These are phyloP conservation scores for Tadarida brasiliensis DNA, from an alignment of 2,797 vertebrate species.

Conservation along the genomic window DNA sequence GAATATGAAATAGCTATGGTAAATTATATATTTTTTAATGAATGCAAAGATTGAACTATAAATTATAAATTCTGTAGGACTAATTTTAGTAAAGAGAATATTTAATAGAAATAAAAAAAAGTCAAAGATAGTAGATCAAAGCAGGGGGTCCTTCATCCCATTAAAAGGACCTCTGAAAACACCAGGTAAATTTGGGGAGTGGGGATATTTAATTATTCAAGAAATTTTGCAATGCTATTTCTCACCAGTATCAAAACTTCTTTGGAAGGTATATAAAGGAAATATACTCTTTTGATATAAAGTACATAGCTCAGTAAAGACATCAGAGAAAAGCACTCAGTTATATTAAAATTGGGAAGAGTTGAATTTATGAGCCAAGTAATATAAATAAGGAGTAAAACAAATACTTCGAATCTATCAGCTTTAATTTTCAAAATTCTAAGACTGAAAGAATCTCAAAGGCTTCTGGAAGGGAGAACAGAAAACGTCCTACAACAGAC, in stretches of 20 bases:
- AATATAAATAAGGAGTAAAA: not conserved
- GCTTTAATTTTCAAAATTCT: conserved; percentile 28
- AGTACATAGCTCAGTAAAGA: too few relatives aligned
- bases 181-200: not conserved
- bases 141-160: not conserved
- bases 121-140: not conserved
- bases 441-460: not conserved
- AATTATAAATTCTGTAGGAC: not conserved
- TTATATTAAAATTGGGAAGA: too few relatives aligned
- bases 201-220: not conserved
- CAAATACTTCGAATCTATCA: not conserved
- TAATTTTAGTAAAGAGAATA: conserved; percentile 1
- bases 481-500: not conserved
- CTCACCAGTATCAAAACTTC: too few relatives aligned
- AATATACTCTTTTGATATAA: too few relatives aligned
- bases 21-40: not conserved
- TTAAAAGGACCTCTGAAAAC: not conserved
- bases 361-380: not conserved
- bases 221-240: not conserved
- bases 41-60: not conserved
- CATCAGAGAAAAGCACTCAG: too few relatives aligned
- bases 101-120: conserved; percentile 17
- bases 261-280: too few relatives aligned
- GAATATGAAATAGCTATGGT: too few relatives aligned
- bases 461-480: not conserved